Evolutionary conservation across 2,113 vertebrate genomes (phyloP).

Genomic region (Heptranchias perlo): DNA sequence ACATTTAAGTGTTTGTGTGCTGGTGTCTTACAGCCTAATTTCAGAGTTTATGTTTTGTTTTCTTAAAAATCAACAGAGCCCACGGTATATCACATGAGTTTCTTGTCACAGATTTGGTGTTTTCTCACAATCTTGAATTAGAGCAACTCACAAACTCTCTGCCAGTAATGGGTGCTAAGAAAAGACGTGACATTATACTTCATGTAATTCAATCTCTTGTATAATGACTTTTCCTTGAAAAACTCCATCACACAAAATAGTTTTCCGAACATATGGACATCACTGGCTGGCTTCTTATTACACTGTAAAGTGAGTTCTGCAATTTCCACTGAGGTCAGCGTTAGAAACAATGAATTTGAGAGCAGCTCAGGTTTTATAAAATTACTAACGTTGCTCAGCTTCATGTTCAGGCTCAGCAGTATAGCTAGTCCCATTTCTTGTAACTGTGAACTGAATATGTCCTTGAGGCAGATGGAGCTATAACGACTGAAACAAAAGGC

Average conservation of each 20-base stretch:
- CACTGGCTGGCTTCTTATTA: constrained; percentile 22
- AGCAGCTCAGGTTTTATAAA: neutral
- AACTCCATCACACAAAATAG: constrained; percentile 14
- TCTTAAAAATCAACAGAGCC: neutral
- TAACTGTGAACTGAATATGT: neutral
- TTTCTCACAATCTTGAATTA: constrained; percentile 19
- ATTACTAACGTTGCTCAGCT: neutral
- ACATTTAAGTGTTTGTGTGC: neutral
- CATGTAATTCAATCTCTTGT: constrained; percentile 25
- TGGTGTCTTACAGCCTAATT: neutral
- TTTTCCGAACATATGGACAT: constrained; percentile 22
- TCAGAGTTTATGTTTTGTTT: neutral
- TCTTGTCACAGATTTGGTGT: neutral
- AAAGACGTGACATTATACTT: neutral
- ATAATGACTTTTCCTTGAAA: constrained; percentile 13
- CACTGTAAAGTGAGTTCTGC: constrained; percentile 28
- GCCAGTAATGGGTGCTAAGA: neutral
- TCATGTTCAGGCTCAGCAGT: neutral
- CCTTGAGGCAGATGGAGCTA: constrained; percentile 19
- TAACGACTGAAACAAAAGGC: constrained; percentile 1
- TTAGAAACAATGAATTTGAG: constrained; percentile 24
- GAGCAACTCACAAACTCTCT: neutral
- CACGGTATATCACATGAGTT: neutral
- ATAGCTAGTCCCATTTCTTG: neutral
- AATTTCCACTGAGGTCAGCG: constrained; percentile 21